Base-by-base conservation (phyloP, 2,888 invertebrate genomes). In the Ypsolopha sequella region DNA sequence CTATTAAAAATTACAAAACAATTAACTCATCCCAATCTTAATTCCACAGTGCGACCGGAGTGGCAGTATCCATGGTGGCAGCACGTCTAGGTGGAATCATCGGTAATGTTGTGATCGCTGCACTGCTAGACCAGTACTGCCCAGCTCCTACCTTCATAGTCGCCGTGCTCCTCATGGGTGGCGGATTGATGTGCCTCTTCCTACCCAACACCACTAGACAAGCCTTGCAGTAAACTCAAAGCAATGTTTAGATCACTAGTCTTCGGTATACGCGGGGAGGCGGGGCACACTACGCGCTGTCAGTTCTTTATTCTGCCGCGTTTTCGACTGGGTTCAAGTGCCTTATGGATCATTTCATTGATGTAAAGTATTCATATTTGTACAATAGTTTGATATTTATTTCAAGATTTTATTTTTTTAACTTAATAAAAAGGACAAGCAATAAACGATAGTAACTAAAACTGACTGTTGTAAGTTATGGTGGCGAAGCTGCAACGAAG, bases 71-170 rank as follows among this genome's bases (percentile, higher is more conserved):
- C 0, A 95, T 95, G 92, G 95, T 95, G 41, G 93, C 96, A 24
- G 95, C 95, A 34, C 90, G 97, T 53, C 87, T 97, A 55, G 97
- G 96, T 59, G 96, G 97, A 60, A 96, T 97, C 68, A 85, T 87
- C 64, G 95, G 95, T 52, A 95, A 95, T 79, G 90, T 96, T 61
- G 94, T 95, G 54, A 97, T 97, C 65, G 97, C 97, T 35, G 91
- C 93, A 56, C 86, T 97, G 51, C 87, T 97, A 60, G 96, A 96
- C 81, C 87, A 91, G 60, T 94, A 95, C 80, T 97, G 97, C 84
- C 95, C 95, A 39, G 93, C 96, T 56, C 97, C 97, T 51, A 95
- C 97, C 59, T 94, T 97, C 78, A 93, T 96, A 60, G 95, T 97
- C 48, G 95, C 96, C 58, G 90, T 88, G 36, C 89, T 97, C 57